phyloP scores from a whole-genome alignment of 2,113 vertebrate genomes.

The Thermophis baileyi region DNA sequence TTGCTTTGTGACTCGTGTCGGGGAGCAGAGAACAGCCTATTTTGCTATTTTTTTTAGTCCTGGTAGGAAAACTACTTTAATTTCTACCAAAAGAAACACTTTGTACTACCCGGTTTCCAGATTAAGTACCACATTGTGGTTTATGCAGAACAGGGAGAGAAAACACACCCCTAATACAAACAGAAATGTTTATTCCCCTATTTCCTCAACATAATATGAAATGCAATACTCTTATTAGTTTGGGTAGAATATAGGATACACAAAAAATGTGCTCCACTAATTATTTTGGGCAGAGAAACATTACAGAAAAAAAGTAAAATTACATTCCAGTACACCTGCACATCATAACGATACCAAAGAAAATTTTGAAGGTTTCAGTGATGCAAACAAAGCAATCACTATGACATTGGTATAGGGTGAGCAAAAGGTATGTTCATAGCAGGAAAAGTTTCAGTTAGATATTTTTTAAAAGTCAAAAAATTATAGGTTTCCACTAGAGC shows the following conservation, averaged over 20 bases:
- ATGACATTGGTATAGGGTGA: neutral
- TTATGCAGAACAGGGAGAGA: neutral
- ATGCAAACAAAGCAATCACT: neutral
- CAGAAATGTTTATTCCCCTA: neutral
- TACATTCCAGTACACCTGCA: neutral
- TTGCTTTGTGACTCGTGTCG: slow-evolving; percentile 42
- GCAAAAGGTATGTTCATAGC: neutral
- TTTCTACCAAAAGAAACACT: slow-evolving; percentile 43
- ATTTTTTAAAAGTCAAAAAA: neutral
- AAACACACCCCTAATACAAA: neutral
- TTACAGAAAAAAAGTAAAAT: neutral
- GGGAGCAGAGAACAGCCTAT: slow-evolving; percentile 30
- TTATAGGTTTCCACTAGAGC: neutral
- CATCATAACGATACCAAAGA: neutral
- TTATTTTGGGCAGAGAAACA: neutral
- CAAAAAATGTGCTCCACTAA: neutral
- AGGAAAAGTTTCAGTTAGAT: neutral
- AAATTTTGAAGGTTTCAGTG: neutral
- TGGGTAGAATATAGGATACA: neutral
- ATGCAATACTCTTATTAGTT: neutral
- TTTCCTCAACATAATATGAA: neutral
- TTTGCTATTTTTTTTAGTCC: slow-evolving; percentile 8
- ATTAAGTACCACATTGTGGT: neutral
- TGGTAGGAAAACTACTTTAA: slow-evolving; percentile 57
- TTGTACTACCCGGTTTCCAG: slow-evolving; percentile 8